A percentile compares a stretch with the other conserved stretches of the same genome.
Evolutionary conservation across 2,888 invertebrate genomes (phyloP).

Genomic region (Drosophila anceps): DNA sequence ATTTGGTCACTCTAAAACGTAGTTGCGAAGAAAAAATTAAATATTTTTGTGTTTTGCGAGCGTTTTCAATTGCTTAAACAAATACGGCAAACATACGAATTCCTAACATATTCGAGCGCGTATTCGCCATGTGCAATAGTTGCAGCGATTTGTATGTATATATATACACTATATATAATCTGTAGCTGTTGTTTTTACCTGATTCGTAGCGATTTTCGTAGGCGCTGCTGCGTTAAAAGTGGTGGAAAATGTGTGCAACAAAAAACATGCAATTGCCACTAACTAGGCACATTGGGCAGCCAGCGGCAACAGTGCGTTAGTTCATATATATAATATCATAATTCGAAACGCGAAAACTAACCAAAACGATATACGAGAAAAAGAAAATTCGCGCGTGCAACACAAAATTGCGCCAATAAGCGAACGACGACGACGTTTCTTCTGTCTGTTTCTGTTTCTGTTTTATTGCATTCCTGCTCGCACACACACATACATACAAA

Average conservation of each 20-base stretch:
- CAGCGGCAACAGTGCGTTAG: slow-evolving; percentile 37
- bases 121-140: slow-evolving; percentile 34
- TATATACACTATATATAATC: slow-evolving; percentile 42
- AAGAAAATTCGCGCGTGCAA: slow-evolving; percentile 66
- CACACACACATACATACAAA: slow-evolving; percentile 49
- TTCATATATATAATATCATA: slow-evolving; percentile 27
- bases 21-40: slow-evolving; percentile 63
- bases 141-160: slow-evolving; percentile 48
- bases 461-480: slow-evolving; percentile 76
- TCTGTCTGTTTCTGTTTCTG: slow-evolving; percentile 70
- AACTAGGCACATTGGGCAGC: slow-evolving; percentile 38
- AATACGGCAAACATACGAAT: slow-evolving; percentile 32
- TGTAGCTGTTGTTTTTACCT: slow-evolving; percentile 65
- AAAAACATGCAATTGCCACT: slow-evolving; percentile 56
- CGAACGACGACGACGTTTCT: slow-evolving; percentile 60
- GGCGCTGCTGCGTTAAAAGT: slow-evolving; percentile 70
- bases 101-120: slow-evolving; percentile 7
- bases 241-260: slow-evolving; percentile 74
- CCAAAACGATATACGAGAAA: too few relatives aligned
- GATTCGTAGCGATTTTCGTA: slow-evolving; percentile 65
- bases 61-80: slow-evolving; percentile 29
- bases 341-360: too few relatives aligned
- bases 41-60: slow-evolving; percentile 59
- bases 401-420: slow-evolving; percentile 82
- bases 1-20: slow-evolving; percentile 62